These are phyloP conservation scores for Drosophila micromelanica DNA, from an alignment of 1,140 invertebrate species.

Conservation along the genomic window DNA sequence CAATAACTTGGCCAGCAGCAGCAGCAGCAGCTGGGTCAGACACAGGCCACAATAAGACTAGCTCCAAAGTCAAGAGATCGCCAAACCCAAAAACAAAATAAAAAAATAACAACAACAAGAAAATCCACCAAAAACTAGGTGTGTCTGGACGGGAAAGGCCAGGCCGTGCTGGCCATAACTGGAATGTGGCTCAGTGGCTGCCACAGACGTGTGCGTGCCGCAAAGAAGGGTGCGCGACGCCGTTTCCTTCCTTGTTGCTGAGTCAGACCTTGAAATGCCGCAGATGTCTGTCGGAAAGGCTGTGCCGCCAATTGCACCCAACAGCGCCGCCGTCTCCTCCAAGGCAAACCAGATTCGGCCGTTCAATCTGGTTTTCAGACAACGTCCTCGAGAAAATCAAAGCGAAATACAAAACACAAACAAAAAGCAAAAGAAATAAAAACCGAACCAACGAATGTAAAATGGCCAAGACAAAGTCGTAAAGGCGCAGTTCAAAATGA, in stretches of 20 bases:
- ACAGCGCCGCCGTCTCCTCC: constrained; percentile 34
- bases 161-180: constrained; percentile 69
- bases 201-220: constrained; percentile 42
- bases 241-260: constrained; percentile 65
- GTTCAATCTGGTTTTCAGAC: constrained; percentile 69
- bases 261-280: constrained; percentile 81
- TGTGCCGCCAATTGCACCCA: background rate
- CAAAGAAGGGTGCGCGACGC: constrained; percentile 64
- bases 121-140: constrained; percentile 53
- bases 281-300: constrained; percentile 57
- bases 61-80: background rate
- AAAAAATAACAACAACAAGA: constrained; percentile 12
- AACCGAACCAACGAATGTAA: constrained; percentile 67
- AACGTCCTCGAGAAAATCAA: constrained; percentile 69
- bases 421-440: constrained; percentile 26
- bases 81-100: constrained; percentile 16
- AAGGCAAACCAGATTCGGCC: constrained; percentile 77
- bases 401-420: constrained; percentile 17
- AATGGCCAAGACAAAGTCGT: constrained; percentile 51
- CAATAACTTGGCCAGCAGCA: constrained; percentile 59
- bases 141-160: constrained; percentile 69
- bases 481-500: constrained; percentile 31
- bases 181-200: constrained; percentile 69
- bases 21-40: background rate
- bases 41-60: background rate